Base-by-base conservation (phyloP, 2,113 vertebrate genomes). In the Eretmodus cyanostictus region DNA sequence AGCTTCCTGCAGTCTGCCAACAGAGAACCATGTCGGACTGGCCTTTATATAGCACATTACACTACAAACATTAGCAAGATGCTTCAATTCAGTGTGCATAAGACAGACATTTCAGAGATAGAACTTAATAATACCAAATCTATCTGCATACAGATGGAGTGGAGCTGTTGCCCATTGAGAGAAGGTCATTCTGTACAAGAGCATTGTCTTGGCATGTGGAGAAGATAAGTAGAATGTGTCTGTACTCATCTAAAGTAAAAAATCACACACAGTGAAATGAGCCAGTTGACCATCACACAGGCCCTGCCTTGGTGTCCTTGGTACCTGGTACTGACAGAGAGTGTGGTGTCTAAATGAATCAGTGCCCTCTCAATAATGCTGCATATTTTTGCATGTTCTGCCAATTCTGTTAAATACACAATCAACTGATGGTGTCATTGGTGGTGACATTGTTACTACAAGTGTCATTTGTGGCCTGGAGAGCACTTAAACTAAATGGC, bases 401-500 rank as follows among this genome's bases (percentile, higher is more conserved):
- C 80, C 84, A 51, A 87, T 89, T 61, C 87, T 91, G 89, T 88
- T 85, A 92, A 92, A 94, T 93, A 91, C 87, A 92, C 92, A 94
- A 92, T 95, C 93, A 93, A 73, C 91, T 91, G 90, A 94, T 93
- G 91, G 93, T 92, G 93, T 93, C 93, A 89, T 34, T 83, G 78
- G 78, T 87, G 91, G 89, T 91, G 90, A 94, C 91, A 94, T 93
- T 93, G 94, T 94, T 92, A 93, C 90, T 59, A 93, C 91, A 94
- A 95, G 94, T 93, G 92, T 92, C 93, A 91, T 92, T 92, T 29
- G 87, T 81, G 63, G 89, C 92, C 91, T 91, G 89, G 90, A 94
- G 93, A 94, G 93, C 94, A 93, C 94, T 94, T 94, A 91, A 89
- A 85, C 81, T 93, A 94, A 95, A 94, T 93, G 92, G 91, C 93